A percentile compares a stretch with the other conserved stretches of the same genome.
These are phyloP conservation scores for Oreonectes daqikongensis DNA, from an alignment of 2,797 vertebrate species.

Conservation along the genomic window DNA sequence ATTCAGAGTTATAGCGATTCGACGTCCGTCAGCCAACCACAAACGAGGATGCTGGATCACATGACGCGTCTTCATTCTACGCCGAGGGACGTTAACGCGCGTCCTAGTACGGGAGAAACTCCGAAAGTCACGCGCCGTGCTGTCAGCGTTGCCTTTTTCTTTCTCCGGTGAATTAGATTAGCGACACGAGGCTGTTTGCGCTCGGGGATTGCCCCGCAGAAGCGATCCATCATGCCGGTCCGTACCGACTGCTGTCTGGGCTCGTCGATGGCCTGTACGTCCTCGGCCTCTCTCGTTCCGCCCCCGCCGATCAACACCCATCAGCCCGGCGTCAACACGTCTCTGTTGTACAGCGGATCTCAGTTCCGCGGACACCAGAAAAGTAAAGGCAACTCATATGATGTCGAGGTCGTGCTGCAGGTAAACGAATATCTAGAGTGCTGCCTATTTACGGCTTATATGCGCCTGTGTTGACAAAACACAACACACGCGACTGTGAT, in stretches of 20 bases:
- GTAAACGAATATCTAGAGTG: slow-evolving; percentile 70
- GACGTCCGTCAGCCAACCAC: slow-evolving; percentile 65
- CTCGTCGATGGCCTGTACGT: slow-evolving; percentile 72
- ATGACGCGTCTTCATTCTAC: slow-evolving; percentile 43
- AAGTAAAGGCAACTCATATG: slow-evolving; percentile 97
- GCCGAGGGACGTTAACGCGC: slow-evolving; percentile 53
- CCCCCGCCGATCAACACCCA: slow-evolving; percentile 94
- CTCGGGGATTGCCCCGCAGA: slow-evolving; percentile 72
- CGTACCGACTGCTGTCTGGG: slow-evolving; percentile 77
- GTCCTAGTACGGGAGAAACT: slow-evolving; percentile 49
- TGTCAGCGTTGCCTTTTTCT: slow-evolving; percentile 37
- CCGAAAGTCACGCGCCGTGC: slow-evolving; percentile 51
- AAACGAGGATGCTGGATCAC: slow-evolving; percentile 48
- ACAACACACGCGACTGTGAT: neutral
- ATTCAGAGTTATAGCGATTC: neutral
- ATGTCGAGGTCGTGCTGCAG: slow-evolving; percentile 96
- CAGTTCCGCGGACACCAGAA: slow-evolving; percentile 96
- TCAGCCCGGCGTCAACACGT: slow-evolving; percentile 91
- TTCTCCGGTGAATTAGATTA: slow-evolving; percentile 58
- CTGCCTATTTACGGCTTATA: neutral
- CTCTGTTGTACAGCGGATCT: slow-evolving; percentile 93
- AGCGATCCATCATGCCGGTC: slow-evolving; percentile 84
- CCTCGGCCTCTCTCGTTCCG: slow-evolving; percentile 85
- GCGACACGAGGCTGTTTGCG: slow-evolving; percentile 71
- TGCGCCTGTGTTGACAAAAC: no score